Evolutionary conservation across 2,888 invertebrate genomes (phyloP).

Genomic region (Pristionchus arcanus): DNA sequence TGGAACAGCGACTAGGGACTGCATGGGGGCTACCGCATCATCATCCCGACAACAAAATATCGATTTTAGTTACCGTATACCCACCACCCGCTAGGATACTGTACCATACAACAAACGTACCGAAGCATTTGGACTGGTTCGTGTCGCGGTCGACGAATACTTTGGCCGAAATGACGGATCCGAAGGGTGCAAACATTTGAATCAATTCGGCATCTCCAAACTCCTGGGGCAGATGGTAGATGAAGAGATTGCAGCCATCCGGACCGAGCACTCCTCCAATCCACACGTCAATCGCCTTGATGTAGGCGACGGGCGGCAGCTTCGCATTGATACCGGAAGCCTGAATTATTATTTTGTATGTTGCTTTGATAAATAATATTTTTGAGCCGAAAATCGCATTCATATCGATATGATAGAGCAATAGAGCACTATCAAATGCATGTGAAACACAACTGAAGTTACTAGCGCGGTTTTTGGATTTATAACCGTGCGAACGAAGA

Average conservation of each 20-base stretch:
- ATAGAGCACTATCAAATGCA: too few species aligned
- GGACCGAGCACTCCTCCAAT: constrained; percentile 85
- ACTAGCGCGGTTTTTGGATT: too few species aligned
- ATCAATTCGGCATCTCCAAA: constrained; percentile 99
- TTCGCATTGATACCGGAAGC: constrained; percentile 77
- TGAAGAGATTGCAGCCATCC: constrained; percentile 99
- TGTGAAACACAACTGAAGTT: too few species aligned
- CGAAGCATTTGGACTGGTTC: constrained; percentile 99
- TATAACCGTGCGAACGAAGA: too few species aligned
- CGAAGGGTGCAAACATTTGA: constrained; percentile 99
- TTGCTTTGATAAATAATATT: background rate
- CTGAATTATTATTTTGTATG: constrained; percentile 43
- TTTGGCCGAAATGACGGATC: constrained; percentile 99
- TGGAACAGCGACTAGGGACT: constrained; percentile 1
- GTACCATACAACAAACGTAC: constrained; percentile 84
- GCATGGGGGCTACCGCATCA: background rate
- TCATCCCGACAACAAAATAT: background rate
- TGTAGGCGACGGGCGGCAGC: constrained; percentile 87
- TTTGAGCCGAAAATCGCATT: background rate
- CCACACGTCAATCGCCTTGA: constrained; percentile 83
- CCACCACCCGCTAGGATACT: background rate
- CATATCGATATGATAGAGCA: too few species aligned
- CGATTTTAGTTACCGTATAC: background rate
- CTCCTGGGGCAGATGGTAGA: constrained; percentile 99
- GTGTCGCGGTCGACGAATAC: constrained; percentile 99